Evolutionary conservation across 2,888 invertebrate genomes (phyloP).

Genomic region (Alcis repandata): DNA sequence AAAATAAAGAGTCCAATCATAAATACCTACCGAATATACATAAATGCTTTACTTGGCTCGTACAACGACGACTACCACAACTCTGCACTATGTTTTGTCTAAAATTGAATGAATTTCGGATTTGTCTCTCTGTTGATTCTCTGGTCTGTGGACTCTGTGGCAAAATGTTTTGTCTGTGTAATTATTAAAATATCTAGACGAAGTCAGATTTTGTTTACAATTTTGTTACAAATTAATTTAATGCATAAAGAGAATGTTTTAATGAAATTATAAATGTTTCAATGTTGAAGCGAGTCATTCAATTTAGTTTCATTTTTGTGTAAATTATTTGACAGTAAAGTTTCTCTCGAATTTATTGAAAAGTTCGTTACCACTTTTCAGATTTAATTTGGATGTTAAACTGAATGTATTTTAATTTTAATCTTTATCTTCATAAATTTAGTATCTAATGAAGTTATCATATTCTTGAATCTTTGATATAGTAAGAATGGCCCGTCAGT

Average conservation of each 20-base stretch:
- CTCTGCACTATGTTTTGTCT: no score
- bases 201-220: slow-evolving; percentile 7
- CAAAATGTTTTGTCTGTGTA: slow-evolving; percentile 14
- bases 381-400: not conserved
- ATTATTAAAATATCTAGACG: slow-evolving; percentile 26
- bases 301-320: not conserved
- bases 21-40: no score
- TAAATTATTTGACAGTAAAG: not conserved
- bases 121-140: not conserved
- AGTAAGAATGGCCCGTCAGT: no score
- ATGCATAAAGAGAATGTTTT: slow-evolving; percentile 10
- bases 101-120: not conserved
- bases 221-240: slow-evolving; percentile 24
- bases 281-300: not conserved
- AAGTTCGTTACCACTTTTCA: not conserved
- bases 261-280: slow-evolving; percentile 11
- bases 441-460: no score
- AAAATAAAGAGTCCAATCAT: no score
- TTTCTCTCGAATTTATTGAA: not conserved
- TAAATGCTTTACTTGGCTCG: no score
- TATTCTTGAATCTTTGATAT: no score
- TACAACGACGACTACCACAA: no score
- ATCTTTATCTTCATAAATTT: no score
- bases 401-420: not conserved
- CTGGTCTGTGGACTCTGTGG: slow-evolving; percentile 1